Percentiles rank a stretch among this genome's conserved stretches.
phyloP scores from a whole-genome alignment of 2,888 invertebrate species.

The Orchesella flavescens region DNA sequence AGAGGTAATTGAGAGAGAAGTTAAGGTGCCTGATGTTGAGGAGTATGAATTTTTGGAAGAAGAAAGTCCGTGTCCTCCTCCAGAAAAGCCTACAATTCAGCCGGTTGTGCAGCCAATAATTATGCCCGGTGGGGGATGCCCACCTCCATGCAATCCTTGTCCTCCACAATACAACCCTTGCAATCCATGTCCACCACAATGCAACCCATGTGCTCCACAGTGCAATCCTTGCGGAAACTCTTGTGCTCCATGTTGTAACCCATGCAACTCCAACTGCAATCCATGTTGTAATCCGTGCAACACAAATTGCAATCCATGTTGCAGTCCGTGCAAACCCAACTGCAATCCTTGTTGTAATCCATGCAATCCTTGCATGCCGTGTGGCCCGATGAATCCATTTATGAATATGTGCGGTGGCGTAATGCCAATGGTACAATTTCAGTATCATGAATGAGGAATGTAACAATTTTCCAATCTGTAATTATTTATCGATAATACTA shows the following conservation, averaged over 20 bases:
- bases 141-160: conserved; percentile 6
- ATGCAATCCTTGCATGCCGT: conserved; percentile 29
- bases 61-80: not conserved
- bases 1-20: conserved; percentile 37
- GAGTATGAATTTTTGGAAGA: conserved; percentile 50
- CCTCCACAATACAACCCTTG: not conserved
- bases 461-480: not conserved
- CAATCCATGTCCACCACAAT: not conserved
- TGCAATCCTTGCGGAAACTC: conserved; percentile 15
- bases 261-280: conserved; percentile 23
- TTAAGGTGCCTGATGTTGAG: conserved; percentile 33
- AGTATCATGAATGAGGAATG: not conserved
- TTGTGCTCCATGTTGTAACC: conserved; percentile 3
- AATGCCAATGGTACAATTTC: conserved; percentile 43
- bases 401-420: conserved; percentile 48
- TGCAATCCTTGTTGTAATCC: conserved; percentile 38
- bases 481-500: too few species aligned
- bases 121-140: conserved; percentile 41
- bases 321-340: conserved; percentile 10
- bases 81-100: conserved; percentile 29
- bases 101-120: conserved; percentile 65
- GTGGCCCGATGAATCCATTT: conserved; percentile 39
- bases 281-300: conserved; percentile 47
- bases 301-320: conserved; percentile 4
- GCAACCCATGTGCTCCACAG: not conserved